Conservation (phyloP, 2,113 vertebrate genomes). For the Turnix velox region DNA sequence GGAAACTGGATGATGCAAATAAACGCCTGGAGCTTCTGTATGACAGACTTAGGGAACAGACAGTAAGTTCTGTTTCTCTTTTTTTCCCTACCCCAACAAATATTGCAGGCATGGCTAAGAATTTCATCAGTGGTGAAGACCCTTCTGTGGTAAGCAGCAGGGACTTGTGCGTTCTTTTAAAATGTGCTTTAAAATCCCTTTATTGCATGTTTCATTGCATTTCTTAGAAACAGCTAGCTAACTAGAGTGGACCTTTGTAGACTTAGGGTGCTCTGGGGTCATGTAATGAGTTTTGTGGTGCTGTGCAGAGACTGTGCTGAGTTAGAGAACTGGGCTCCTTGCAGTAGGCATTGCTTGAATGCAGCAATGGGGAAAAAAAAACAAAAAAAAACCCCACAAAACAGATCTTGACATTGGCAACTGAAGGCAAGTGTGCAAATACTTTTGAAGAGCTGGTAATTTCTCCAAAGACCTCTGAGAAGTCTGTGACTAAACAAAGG, state of each 20-base stretch:
- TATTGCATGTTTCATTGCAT: background rate
- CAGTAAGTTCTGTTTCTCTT: constrained; percentile 75
- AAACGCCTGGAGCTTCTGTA: constrained; percentile 94
- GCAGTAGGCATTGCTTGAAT: background rate
- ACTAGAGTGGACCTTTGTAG: background rate
- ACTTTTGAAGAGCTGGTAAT: background rate
- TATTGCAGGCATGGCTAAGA: background rate
- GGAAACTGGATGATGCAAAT: constrained; percentile 96
- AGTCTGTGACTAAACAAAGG: background rate
- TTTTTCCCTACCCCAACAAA: fast-evolving
- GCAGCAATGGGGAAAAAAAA: no score
- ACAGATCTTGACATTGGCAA: background rate
- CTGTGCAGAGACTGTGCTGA: background rate
- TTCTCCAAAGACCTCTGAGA: background rate
- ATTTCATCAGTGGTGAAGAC: background rate
- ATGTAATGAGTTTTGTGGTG: background rate
- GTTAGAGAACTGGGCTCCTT: background rate
- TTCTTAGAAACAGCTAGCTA: background rate
- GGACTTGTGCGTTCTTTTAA: background rate
- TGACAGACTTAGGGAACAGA: constrained; percentile 94
- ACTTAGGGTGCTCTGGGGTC: background rate
- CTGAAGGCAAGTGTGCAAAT: background rate
- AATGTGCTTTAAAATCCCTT: background rate
- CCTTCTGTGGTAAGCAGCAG: background rate
- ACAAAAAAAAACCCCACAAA: background rate